Evolutionary conservation across 2,797 vertebrate species (phyloP).

Genomic region (Astyanax mexicanus): DNA sequence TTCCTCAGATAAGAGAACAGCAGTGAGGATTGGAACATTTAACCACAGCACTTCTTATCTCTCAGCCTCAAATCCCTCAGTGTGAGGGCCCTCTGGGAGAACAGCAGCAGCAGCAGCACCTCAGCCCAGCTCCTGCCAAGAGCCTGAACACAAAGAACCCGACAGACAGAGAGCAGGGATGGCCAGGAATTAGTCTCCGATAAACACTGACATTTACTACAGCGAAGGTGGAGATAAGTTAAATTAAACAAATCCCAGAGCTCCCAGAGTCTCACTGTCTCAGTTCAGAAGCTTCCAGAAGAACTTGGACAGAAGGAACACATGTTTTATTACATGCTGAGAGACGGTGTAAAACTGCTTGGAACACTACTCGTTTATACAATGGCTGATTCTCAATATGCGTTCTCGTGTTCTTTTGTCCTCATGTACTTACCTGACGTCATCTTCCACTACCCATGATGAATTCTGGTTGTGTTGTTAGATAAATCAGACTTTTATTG

Average conservation of each 20-base stretch:
- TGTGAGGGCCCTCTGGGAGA: slow-evolving; percentile 18
- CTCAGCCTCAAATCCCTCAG: slow-evolving; percentile 22
- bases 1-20: not conserved
- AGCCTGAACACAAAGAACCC: slow-evolving; percentile 13
- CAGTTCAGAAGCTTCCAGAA: not conserved
- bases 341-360: not conserved
- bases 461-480: no score
- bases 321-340: not conserved
- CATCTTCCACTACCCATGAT: no score
- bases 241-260: slow-evolving; percentile 50
- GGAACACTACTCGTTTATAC: not conserved
- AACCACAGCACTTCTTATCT: slow-evolving; percentile 34
- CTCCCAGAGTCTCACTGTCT: not conserved
- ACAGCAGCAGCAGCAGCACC: slow-evolving; percentile 29
- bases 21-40: slow-evolving; percentile 7
- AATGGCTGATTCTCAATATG: no score
- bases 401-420: no score
- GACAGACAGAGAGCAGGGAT: slow-evolving; percentile 39
- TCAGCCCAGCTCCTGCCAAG: slow-evolving; percentile 14
- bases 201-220: slow-evolving; percentile 56
- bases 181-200: slow-evolving; percentile 49
- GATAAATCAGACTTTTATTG: no score
- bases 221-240: slow-evolving; percentile 53
- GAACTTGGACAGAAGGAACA: not conserved
- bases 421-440: no score